Conservation (phyloP, 2,113 vertebrate species). For the Macaca mulatta region DNA sequence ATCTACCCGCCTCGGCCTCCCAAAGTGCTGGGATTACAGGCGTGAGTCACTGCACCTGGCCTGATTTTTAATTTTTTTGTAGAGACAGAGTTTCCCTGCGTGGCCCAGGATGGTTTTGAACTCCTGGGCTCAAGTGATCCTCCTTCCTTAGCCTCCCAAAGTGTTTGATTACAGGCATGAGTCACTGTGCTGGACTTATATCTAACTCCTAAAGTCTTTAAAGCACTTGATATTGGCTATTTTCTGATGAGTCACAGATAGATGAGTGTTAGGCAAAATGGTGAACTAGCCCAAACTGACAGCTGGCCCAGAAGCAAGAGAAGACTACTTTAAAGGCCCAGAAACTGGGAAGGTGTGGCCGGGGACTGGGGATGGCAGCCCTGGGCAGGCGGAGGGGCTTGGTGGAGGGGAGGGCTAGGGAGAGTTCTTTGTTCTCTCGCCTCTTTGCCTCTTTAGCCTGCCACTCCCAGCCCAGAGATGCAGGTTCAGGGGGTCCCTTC, state of each 20-base stretch:
- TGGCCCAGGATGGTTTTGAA: too few species aligned
- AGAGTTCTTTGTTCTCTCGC: too few species aligned
- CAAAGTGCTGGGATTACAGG: too few species aligned
- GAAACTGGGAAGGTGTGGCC: neutral
- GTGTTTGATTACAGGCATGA: too few species aligned
- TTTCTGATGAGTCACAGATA: neutral
- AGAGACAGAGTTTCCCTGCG: too few species aligned
- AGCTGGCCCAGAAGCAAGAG: neutral
- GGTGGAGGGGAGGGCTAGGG: neutral
- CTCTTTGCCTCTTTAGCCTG: neutral
- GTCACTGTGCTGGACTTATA: neutral
- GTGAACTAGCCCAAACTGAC: neutral
- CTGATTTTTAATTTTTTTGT: too few species aligned
- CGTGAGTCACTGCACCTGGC: too few species aligned
- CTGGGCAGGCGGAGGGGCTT: neutral
- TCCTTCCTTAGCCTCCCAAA: too few species aligned
- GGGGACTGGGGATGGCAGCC: neutral
- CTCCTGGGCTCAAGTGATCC: too few species aligned
- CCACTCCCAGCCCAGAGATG: neutral
- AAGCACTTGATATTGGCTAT: neutral
- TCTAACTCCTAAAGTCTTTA: neutral
- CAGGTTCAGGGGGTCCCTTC: neutral
- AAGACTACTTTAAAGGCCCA: neutral
- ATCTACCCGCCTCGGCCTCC: too few species aligned
- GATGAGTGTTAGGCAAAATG: neutral